Percentiles rank a stretch among this genome's conserved stretches.
Evolutionary conservation across 2,888 invertebrate species (phyloP).

Genomic region (Dasypolia templi): DNA sequence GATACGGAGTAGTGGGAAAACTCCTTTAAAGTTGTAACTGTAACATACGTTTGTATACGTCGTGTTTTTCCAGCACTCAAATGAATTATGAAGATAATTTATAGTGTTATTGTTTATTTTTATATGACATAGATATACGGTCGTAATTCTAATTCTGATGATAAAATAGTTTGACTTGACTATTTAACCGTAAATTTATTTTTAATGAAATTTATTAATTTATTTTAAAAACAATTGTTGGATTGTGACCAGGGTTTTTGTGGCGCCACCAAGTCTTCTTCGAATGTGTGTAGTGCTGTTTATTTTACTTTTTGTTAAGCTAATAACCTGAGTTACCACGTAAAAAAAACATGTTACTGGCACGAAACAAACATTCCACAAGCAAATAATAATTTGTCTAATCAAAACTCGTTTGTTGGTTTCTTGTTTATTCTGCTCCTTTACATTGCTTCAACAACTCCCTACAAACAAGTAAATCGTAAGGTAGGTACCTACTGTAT

Average conservation of each 20-base stretch:
- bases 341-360: neutral
- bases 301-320: too few relatives aligned
- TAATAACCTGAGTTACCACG: neutral
- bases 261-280: neutral
- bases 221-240: slow-evolving; percentile 2
- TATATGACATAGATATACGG: slow-evolving; percentile 7
- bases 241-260: neutral
- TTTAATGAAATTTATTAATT: neutral
- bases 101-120: slow-evolving; percentile 3
- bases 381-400: slow-evolving; percentile 4
- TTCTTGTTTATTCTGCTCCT: slow-evolving; percentile 11
- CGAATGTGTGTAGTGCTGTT: neutral
- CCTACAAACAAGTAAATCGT: slow-evolving; percentile 3
- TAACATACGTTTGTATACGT: neutral
- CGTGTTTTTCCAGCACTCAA: slow-evolving; percentile 19
- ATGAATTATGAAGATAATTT: slow-evolving; percentile 14
- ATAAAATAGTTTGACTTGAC: slow-evolving; percentile 6
- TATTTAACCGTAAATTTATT: neutral
- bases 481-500: slow-evolving; percentile 8
- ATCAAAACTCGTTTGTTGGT: neutral
- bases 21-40: neutral
- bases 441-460: slow-evolving; percentile 13
- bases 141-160: slow-evolving; percentile 6
- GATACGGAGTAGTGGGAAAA: neutral
- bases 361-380: neutral